phyloP scores from a whole-genome alignment of 2,113 vertebrate genomes.

The Oplegnathus fasciatus region DNA sequence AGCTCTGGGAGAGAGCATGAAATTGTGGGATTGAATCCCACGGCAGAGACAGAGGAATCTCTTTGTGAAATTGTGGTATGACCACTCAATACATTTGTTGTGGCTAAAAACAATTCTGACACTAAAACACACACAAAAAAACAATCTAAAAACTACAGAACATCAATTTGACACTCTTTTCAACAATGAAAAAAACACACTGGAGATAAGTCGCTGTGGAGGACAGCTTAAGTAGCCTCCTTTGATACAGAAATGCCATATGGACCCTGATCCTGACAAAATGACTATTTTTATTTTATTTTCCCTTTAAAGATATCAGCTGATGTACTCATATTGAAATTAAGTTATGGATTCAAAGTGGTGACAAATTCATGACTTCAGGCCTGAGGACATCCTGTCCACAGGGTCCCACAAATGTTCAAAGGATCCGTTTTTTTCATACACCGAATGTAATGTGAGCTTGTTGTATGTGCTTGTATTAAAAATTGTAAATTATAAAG shows the following conservation, averaged over 20 bases:
- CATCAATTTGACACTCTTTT: neutral
- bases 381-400: neutral
- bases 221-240: too few relatives aligned
- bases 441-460: neutral
- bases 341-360: neutral
- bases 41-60: neutral
- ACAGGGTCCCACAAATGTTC: too few relatives aligned
- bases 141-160: neutral
- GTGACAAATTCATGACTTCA: slow-evolving; percentile 1
- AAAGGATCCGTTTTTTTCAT: neutral
- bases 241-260: neutral
- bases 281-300: neutral
- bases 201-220: neutral
- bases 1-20: neutral
- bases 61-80: neutral
- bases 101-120: neutral
- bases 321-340: neutral
- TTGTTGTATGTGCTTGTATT: neutral
- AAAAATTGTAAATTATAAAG: slow-evolving; percentile 1
- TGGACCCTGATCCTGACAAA: neutral
- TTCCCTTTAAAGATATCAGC: neutral
- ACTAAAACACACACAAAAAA: neutral
- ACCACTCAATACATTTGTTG: neutral
- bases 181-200: too few relatives aligned
- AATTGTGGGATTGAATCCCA: neutral